Base-by-base conservation (phyloP, 2,113 vertebrate species). In the Carassius carassius region DNA sequence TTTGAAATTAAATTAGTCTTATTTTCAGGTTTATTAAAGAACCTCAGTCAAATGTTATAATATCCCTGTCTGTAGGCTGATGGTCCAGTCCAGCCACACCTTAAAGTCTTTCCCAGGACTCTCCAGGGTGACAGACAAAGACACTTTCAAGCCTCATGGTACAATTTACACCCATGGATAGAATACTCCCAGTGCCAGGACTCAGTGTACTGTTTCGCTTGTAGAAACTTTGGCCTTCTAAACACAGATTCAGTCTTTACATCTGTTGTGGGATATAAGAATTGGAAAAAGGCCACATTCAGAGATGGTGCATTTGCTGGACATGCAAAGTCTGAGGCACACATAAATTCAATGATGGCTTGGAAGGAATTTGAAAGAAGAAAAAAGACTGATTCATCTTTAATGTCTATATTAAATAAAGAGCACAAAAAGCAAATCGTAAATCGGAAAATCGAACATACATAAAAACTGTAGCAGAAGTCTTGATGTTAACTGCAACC, bases 191-290 rank as follows among this genome's bases (percentile, higher is more conserved):
- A 62, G 58, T 62, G n/a, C 21, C 8, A 23, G 9, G 12, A 65
- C 62, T 65, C 62, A 23, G 62, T 65, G 62, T 29, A 65, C 25
- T 67, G 63, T 67, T 67, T 67, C 12, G 62, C 62, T 65, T 65
- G 62, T 65, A 65, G 62, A 65, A 65, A 65, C 23, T 65, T 65
- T 65, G 62, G 62, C 12, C 23, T 29, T 29, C 1, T 29, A 65
- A 65, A 29, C 62, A 65, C 23, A 65, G 58, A 89, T 62, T 70
- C 82, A 79, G 82, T 86, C 1, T n/a, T 65, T 65, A 29, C 62
- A 29, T 65, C 62, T 29, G 62, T 5, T 65, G 62, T 65, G 62
- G 62, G 23, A 13, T 65, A 29, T 65, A 63, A 65, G 62, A 65
- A 29, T 65, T 13, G 23, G 62, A 65, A 29, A 25, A 25, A 65